These are phyloP conservation scores for Panthera uncia DNA, from an alignment of 2,113 vertebrate genomes.

Conservation along the genomic window DNA sequence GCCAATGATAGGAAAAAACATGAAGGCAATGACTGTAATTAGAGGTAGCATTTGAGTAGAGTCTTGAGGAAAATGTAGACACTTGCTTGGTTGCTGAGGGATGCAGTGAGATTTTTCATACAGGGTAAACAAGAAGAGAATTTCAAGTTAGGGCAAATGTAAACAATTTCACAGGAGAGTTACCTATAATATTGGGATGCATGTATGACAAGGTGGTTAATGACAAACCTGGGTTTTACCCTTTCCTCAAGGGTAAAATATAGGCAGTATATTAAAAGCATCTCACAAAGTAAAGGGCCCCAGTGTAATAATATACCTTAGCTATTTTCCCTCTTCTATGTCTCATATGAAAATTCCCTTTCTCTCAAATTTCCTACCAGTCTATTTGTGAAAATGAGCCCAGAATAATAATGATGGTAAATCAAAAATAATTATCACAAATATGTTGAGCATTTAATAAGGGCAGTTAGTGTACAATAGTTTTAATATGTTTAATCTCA, in stretches of 20 bases:
- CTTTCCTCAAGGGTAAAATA: not conserved
- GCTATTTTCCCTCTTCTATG: not conserved
- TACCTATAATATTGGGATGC: not conserved
- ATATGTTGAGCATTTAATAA: not conserved
- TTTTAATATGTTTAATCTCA: not conserved
- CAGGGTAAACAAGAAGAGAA: not conserved
- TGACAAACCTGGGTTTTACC: not conserved
- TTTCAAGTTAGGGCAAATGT: not conserved
- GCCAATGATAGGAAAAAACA: not conserved
- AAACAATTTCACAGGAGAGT: not conserved
- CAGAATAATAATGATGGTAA: not conserved
- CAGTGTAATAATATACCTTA: not conserved
- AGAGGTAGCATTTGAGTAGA: not conserved
- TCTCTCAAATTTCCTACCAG: not conserved
- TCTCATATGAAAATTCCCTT: not conserved
- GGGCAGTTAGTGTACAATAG: not conserved
- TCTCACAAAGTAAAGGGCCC: not conserved
- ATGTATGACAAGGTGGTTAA: not conserved
- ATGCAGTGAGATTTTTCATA: not conserved
- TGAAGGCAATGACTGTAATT: not conserved
- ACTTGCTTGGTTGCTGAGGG: not conserved
- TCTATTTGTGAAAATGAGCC: not conserved
- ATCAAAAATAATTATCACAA: not conserved
- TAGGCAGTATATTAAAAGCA: not conserved
- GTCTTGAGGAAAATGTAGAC: not conserved